Conservation (phyloP, 2,113 vertebrate genomes). For the Asarcornis scutulata region DNA sequence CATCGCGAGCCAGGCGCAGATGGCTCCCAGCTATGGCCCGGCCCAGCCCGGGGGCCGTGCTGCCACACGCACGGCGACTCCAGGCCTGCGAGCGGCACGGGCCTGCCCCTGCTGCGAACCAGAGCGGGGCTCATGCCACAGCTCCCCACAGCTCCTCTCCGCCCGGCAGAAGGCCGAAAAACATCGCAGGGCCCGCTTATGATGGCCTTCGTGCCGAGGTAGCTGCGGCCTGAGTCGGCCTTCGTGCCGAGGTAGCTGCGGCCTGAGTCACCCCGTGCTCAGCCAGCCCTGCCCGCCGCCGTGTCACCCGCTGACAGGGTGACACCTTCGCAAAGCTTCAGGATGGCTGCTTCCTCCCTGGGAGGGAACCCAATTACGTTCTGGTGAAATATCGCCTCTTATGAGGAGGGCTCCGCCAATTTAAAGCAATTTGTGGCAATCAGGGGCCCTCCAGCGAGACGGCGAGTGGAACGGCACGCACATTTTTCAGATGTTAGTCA, state of each 20-base stretch:
- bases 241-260: rapidly evolving
- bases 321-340: neutral
- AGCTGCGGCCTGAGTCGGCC: neutral
- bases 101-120: neutral
- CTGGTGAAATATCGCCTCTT: neutral
- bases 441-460: neutral
- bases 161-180: neutral
- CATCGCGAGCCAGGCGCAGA: neutral
- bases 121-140: neutral
- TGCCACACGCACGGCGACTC: rapidly evolving
- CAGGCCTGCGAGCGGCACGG: rapidly evolving
- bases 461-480: neutral
- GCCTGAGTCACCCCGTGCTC: neutral
- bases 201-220: rapidly evolving
- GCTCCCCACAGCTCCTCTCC: neutral
- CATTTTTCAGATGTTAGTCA: conserved; percentile 52
- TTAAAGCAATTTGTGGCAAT: neutral
- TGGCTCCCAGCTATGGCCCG: neutral
- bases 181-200: neutral
- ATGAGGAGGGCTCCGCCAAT: neutral
- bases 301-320: neutral
- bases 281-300: neutral
- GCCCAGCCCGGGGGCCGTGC: neutral
- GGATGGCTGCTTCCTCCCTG: neutral
- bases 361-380: neutral